Evolutionary conservation across 1,140 invertebrate genomes (phyloP).

Genomic region (Lineus longissimus): DNA sequence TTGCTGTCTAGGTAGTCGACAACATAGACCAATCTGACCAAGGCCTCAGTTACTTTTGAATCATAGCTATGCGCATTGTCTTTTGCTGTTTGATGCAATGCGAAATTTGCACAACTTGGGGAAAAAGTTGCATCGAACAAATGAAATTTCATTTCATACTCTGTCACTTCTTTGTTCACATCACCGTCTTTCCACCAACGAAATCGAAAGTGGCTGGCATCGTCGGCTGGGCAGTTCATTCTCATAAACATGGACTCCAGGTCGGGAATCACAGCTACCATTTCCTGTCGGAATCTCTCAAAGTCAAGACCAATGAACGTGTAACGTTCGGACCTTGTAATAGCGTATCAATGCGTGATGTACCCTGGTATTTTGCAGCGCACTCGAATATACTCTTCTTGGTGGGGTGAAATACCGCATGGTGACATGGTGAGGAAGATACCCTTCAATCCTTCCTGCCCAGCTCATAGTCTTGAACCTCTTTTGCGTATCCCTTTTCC

Average conservation of each 20-base stretch:
- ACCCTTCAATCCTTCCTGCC: not conserved
- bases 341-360: constrained; percentile 10
- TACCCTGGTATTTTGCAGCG: constrained; percentile 3
- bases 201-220: constrained; percentile 12
- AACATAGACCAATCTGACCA: constrained; percentile 17
- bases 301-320: not conserved
- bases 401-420: not conserved
- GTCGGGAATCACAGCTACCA: constrained; percentile 11
- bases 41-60: not conserved
- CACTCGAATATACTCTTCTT: constrained; percentile 6
- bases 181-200: constrained; percentile 16
- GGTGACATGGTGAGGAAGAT: constrained; percentile 13
- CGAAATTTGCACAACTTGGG: constrained; percentile 14
- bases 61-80: constrained; percentile 1
- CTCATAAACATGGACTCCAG: constrained; percentile 22
- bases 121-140: constrained; percentile 17
- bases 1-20: constrained; percentile 15
- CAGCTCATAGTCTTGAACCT: not conserved
- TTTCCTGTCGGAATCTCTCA: constrained; percentile 16
- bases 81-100: constrained; percentile 11
- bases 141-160: constrained; percentile 19
- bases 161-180: not conserved
- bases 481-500: constrained; percentile 3
- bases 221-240: constrained; percentile 11
- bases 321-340: constrained; percentile 10